These are phyloP conservation scores for Coccyzus lansbergi DNA, from an alignment of 2,797 vertebrate species.

Conservation along the genomic window DNA sequence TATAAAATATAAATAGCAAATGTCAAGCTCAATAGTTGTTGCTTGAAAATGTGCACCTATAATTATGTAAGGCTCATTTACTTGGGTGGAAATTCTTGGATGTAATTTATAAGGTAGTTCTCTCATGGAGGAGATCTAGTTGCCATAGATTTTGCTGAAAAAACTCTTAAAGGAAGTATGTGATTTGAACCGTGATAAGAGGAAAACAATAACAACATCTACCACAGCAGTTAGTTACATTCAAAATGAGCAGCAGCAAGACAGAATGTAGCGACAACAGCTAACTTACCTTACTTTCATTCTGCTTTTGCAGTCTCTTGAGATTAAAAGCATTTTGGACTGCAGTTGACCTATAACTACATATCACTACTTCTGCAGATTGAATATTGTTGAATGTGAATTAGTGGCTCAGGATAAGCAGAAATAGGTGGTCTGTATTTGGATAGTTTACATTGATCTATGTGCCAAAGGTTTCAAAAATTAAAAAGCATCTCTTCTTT, in stretches of 20 bases:
- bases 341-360: rapidly evolving
- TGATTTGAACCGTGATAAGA: background rate
- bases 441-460: background rate
- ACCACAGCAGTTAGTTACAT: background rate
- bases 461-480: background rate
- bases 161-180: background rate
- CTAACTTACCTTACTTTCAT: background rate
- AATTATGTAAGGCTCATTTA: background rate
- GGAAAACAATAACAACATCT: background rate
- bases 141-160: conserved; percentile 3
- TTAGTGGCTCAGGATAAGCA: background rate
- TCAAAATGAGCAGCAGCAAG: background rate
- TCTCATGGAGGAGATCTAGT: background rate
- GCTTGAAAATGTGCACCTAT: background rate
- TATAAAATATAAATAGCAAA: conserved; percentile 5
- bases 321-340: background rate
- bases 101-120: conserved; percentile 7
- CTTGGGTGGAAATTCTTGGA: background rate
- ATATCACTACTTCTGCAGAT: background rate
- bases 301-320: background rate
- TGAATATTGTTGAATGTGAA: background rate
- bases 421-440: background rate
- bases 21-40: background rate
- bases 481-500: background rate
- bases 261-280: background rate